Evolutionary conservation across 2,113 vertebrate species (phyloP).

Genomic region (Murina feae): DNA sequence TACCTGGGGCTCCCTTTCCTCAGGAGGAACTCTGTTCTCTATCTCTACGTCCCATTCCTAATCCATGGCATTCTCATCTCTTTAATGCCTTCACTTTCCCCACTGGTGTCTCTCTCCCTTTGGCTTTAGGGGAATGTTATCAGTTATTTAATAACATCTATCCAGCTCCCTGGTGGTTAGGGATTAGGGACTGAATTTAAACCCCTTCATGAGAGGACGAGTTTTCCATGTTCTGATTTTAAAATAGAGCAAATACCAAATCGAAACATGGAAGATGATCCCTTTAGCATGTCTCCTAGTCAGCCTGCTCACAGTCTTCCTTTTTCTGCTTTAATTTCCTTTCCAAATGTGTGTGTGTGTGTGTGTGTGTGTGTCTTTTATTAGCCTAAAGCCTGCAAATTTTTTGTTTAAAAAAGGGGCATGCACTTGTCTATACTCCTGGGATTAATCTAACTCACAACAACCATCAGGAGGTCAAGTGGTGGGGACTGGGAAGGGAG

Average conservation of each 20-base stretch:
- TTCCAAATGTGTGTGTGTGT: not conserved
- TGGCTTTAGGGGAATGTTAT: not conserved
- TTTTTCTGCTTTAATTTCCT: not conserved
- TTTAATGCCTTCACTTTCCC: not conserved
- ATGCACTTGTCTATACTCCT: not conserved
- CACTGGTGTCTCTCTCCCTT: not conserved
- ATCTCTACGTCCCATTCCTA: not conserved
- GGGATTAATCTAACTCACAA: not conserved
- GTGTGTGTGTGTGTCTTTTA: not conserved
- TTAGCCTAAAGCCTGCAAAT: not conserved
- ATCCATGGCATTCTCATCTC: not conserved
- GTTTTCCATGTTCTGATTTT: not conserved
- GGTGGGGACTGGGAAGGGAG: not conserved
- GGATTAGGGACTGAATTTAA: not conserved
- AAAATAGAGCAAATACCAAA: not conserved
- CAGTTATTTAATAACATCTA: not conserved
- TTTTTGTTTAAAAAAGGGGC: not conserved
- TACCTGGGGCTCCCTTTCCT: not conserved
- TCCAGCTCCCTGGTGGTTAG: not conserved
- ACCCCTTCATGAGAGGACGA: not conserved
- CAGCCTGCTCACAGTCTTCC: not conserved
- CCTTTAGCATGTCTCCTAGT: not conserved
- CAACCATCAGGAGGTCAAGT: not conserved
- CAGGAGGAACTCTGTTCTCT: not conserved
- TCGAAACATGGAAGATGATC: not conserved